Conservation (phyloP, 92 coral and sea anemone genomes). For the Palythoa caribaeorum region DNA sequence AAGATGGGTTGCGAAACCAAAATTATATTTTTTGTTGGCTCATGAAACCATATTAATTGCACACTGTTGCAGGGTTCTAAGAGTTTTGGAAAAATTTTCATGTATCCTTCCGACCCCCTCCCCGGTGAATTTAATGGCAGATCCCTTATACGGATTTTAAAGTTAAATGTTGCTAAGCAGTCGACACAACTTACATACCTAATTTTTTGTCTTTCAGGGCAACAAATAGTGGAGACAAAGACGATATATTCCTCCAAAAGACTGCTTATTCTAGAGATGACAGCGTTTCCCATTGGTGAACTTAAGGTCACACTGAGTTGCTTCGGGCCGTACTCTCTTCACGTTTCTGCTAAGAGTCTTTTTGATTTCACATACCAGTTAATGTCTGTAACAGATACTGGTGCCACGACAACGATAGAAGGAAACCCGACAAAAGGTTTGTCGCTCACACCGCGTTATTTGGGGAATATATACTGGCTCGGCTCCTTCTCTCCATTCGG, state of each 20-base stretch:
- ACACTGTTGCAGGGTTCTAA: no score
- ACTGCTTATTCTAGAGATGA: conserved; percentile 36
- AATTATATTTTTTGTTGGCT: no score
- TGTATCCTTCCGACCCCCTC: no score
- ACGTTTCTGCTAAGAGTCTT: conserved; percentile 61
- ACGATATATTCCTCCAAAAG: neutral
- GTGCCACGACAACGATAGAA: conserved; percentile 39
- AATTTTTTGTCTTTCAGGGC: neutral
- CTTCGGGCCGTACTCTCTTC: conserved; percentile 50
- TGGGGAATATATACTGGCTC: no score
- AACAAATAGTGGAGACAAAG: neutral
- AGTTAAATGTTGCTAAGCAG: no score
- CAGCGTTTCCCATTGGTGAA: conserved; percentile 24
- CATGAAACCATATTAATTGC: no score
- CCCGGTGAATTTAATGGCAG: no score
- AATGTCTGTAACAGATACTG: conserved; percentile 42
- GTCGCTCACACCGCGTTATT: neutral
- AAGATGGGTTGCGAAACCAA: no score
- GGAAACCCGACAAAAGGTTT: conserved; percentile 79
- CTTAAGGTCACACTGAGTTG: conserved; percentile 43
- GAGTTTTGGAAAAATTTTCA: no score
- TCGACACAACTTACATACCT: neutral
- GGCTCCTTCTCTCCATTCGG: no score
- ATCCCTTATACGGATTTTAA: no score
- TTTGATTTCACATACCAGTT: conserved; percentile 64